phyloP scores from a whole-genome alignment of 2,888 invertebrate genomes.

The Tetheella fluctuosa region DNA sequence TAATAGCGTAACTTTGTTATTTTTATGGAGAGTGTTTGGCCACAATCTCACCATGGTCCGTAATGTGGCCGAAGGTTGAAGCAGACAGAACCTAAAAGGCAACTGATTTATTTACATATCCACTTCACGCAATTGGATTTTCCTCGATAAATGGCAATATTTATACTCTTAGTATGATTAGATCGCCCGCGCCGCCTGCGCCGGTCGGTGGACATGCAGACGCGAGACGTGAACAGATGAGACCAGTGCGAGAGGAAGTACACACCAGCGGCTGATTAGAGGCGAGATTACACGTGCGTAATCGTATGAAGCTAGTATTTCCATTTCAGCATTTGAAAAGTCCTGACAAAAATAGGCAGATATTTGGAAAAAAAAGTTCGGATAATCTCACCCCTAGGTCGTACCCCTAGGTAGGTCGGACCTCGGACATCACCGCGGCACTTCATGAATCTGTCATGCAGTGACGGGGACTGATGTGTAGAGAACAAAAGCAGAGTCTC shows the following conservation, averaged over 20 bases:
- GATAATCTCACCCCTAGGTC: background rate
- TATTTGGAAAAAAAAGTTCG: background rate
- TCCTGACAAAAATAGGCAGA: background rate
- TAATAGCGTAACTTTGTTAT: no score
- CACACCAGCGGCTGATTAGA: conserved; percentile 2
- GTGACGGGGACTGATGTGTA: no score
- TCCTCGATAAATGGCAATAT: background rate
- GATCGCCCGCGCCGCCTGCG: background rate
- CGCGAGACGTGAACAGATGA: background rate
- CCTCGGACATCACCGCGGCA: no score
- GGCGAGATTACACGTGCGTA: background rate
- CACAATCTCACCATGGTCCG: no score
- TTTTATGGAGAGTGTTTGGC: no score
- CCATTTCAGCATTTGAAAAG: background rate
- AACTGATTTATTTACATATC: no score
- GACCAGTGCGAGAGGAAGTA: background rate
- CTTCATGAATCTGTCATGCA: no score
- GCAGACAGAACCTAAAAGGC: no score
- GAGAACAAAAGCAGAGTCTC: background rate
- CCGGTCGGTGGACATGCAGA: no score
- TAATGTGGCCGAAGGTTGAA: no score
- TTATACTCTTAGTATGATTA: background rate
- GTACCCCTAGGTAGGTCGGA: no score
- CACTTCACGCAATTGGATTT: background rate
- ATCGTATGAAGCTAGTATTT: background rate